Conservation (phyloP, 1,140 invertebrate species). For the Zophobas atratus region DNA sequence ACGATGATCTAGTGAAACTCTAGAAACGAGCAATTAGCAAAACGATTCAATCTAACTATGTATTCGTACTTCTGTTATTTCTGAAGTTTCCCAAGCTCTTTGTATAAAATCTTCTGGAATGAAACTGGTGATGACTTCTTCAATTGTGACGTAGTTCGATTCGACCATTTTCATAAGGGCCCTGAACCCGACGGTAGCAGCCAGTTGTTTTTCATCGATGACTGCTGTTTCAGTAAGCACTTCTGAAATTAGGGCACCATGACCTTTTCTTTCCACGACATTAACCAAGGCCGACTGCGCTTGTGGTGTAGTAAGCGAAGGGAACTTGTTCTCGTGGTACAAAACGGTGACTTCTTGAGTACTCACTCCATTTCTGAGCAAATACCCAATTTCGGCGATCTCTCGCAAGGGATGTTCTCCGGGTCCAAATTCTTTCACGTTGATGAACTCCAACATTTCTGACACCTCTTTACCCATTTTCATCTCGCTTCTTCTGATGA, state of each 20-base stretch:
- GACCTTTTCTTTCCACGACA: constrained; percentile 85
- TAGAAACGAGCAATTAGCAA: constrained; percentile 44
- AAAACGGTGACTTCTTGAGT: constrained; percentile 84
- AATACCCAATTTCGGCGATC: constrained; percentile 84
- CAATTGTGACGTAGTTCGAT: constrained; percentile 82
- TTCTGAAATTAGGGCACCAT: constrained; percentile 84
- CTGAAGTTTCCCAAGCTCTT: constrained; percentile 81
- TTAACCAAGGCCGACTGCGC: constrained; percentile 87
- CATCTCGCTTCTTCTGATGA: constrained; percentile 73
- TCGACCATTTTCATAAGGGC: constrained; percentile 90
- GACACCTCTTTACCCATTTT: constrained; percentile 80
- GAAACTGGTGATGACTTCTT: constrained; percentile 87
- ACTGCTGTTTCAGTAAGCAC: constrained; percentile 84
- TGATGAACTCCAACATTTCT: constrained; percentile 80
- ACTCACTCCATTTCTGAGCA: constrained; percentile 81
- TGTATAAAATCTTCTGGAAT: constrained; percentile 86
- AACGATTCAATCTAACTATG: neutral
- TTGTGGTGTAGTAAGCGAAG: constrained; percentile 81
- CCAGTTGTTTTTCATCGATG: constrained; percentile 81
- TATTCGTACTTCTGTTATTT: constrained; percentile 74
- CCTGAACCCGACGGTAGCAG: constrained; percentile 84
- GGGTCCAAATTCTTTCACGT: constrained; percentile 84
- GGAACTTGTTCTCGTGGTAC: constrained; percentile 85
- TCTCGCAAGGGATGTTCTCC: constrained; percentile 84
- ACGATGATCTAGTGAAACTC: constrained; percentile 50